Evolutionary conservation across 2,797 vertebrate genomes (phyloP), one percentile per base, ranked within the genome.

Genomic region (Coranthus polyacanthus): DNA sequence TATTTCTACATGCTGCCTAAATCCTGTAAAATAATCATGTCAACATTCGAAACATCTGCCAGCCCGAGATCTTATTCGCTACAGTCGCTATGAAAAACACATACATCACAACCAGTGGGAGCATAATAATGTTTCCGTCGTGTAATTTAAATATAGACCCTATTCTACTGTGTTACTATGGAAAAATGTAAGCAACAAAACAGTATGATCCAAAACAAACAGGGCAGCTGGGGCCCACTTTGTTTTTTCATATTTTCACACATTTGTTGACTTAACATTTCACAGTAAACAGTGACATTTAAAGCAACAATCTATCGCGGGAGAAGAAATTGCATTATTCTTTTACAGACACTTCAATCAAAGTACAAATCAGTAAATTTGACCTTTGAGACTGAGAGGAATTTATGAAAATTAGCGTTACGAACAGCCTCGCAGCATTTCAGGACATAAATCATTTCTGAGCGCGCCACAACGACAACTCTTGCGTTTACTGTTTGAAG

Each of bases 141-240:
- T n/a, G 3, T 37, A 21, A 44, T 72, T 44, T 78, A 45, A 72
- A 78, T 62, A 53, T 44, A 47, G 49, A 68, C 24, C 38, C 24
- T n/a, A 5, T 50, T 51, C 6, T 8, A 8, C 18, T 50, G 67
- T 18, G 56, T 29, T 72, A 17, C 52, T 21, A 52, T 12, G 18
- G 49, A 52, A 13, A 54, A 41, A 29, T 3, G 26, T 32, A 50
- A 47, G 45, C 44, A 53, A 26, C n/a, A 47, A 63, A 39, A 46
- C 37, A 36, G n/a, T 53, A 36, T 26, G 37, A 2, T 1, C 0
- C 17, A 32, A 57, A 62, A 32, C 44, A 57, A 36, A 17, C 53
- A 41, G 0, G 5, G 9, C 26, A 37, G 17, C 24, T 2, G 15
- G 29, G 24, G 20, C 29, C 51, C 2, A 32, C 15, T 77, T 52